A percentile compares a stretch with the other conserved stretches of the same genome.
Evolutionary conservation across 2,797 vertebrate genomes (phyloP).

Genomic region (Pogonophryne albipinna): DNA sequence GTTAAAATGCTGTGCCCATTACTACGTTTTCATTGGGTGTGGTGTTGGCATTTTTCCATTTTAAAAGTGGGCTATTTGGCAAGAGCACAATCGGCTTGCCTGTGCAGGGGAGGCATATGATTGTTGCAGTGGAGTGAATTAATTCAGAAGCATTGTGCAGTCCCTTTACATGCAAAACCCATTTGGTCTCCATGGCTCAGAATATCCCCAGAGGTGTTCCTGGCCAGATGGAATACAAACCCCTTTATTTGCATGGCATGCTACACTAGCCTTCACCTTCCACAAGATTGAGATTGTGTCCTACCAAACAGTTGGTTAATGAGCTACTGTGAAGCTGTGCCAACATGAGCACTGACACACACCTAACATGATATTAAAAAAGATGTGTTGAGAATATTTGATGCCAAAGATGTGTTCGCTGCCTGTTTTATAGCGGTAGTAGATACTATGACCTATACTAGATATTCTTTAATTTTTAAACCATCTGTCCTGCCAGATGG

Average conservation of each 20-base stretch:
- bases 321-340: conserved; percentile 73
- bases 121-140: conserved; percentile 48
- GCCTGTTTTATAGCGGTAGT: conserved; percentile 24
- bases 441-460: conserved; percentile 37
- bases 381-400: conserved; percentile 42
- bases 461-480: conserved; percentile 44
- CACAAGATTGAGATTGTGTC: conserved; percentile 76
- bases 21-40: conserved; percentile 29
- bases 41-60: conserved; percentile 23
- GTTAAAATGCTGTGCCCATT: conserved; percentile 2
- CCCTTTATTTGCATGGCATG: conserved; percentile 76
- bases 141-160: conserved; percentile 54
- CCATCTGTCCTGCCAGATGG: conserved; percentile 43
- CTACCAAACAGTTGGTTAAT: conserved; percentile 81
- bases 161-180: conserved; percentile 65
- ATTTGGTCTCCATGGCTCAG: conserved; percentile 68
- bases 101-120: conserved; percentile 38
- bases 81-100: conserved; percentile 18
- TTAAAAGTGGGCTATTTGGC: conserved; percentile 34
- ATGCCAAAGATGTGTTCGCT: conserved; percentile 48
- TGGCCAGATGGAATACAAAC: conserved; percentile 79
- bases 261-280: conserved; percentile 79
- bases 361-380: conserved; percentile 67
- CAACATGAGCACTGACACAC: conserved; percentile 72
- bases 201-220: conserved; percentile 73